These are phyloP conservation scores for Maccullochella peelii DNA, from an alignment of 2,113 vertebrate species.

Conservation along the genomic window DNA sequence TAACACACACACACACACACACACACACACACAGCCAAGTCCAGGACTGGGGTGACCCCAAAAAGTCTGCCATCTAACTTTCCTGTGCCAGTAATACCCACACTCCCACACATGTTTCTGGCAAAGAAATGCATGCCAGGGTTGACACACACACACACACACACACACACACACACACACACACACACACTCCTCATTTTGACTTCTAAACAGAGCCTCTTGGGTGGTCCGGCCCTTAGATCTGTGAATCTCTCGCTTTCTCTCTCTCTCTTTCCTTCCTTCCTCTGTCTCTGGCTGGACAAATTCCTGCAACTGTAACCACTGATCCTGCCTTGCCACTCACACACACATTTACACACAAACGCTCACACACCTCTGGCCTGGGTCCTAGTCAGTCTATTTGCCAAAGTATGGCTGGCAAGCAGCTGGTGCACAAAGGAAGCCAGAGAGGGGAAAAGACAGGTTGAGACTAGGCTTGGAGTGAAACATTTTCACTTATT, in stretches of 20 bases:
- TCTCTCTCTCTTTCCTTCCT: background rate
- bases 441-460: conserved; percentile 41
- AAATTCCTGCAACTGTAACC: conserved; percentile 53
- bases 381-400: conserved; percentile 35
- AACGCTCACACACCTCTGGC: conserved; percentile 51
- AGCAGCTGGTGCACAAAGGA: conserved; percentile 60
- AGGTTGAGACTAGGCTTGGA: conserved; percentile 31
- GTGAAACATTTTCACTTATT: conserved; percentile 41
- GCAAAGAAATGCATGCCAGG: conserved; percentile 49
- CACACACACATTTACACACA: conserved; percentile 26
- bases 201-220: conserved; percentile 60
- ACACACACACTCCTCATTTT: conserved; percentile 24
- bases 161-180: background rate
- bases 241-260: conserved; percentile 50
- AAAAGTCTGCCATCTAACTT: conserved; percentile 67
- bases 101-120: conserved; percentile 47
- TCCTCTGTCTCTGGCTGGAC: conserved; percentile 33
- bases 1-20: conserved; percentile 29
- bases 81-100: conserved; percentile 66
- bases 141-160: background rate
- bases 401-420: conserved; percentile 63
- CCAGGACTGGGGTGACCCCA: conserved; percentile 56
- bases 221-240: conserved; percentile 71
- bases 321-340: conserved; percentile 37
- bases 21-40: conserved; percentile 10